Evolutionary conservation across 1,140 invertebrate species (phyloP).

Genomic region (Ditylenchus dipsaci): DNA sequence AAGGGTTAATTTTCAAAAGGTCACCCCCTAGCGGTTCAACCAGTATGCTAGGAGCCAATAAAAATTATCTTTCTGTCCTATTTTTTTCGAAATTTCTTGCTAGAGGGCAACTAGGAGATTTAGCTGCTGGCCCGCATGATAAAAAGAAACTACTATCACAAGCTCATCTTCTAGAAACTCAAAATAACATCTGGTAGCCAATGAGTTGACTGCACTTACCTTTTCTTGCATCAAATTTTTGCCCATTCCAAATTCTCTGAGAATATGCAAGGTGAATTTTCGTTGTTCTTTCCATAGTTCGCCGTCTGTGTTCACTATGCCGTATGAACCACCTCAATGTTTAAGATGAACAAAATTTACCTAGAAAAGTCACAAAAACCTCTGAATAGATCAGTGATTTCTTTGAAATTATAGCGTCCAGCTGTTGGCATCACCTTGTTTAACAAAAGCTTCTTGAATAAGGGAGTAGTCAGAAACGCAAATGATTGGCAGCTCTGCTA

Average conservation of each 20-base stretch:
- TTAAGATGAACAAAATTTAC: too few species aligned
- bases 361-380: too few species aligned
- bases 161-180: too few species aligned
- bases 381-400: neutral
- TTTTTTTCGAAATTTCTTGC: too few species aligned
- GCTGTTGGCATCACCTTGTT: constrained; percentile 36
- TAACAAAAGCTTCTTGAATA: constrained; percentile 36
- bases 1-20: neutral
- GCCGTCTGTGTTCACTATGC: constrained; percentile 66
- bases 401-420: constrained; percentile 9
- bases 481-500: constrained; percentile 34
- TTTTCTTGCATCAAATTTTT: constrained; percentile 68
- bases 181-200: too few species aligned
- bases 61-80: too few species aligned
- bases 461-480: constrained; percentile 27
- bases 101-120: too few species aligned
- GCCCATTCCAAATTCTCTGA: constrained; percentile 73
- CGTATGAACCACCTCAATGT: constrained; percentile 16
- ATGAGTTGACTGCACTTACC: too few species aligned
- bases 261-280: constrained; percentile 68
- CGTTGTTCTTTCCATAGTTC: constrained; percentile 76
- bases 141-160: too few species aligned
- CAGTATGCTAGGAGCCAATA: too few species aligned
- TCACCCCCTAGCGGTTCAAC: too few species aligned
- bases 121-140: too few species aligned